A percentile compares a stretch with the other conserved stretches of the same genome.
These are phyloP conservation scores for Cricetomys ansorgei DNA, from an alignment of 2,113 vertebrate species.

Conservation along the genomic window DNA sequence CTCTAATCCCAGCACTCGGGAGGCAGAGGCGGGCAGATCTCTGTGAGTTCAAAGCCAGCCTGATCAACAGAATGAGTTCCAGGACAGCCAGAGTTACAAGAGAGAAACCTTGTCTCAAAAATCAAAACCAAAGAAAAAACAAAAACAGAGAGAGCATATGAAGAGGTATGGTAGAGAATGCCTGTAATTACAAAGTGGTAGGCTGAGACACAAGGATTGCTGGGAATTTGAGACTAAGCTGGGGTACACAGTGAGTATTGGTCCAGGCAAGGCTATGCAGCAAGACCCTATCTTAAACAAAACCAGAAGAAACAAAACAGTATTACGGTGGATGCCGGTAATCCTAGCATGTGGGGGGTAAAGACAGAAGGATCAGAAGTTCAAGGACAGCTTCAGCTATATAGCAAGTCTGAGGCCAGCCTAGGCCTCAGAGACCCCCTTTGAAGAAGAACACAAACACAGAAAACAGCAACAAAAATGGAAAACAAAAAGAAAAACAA, in stretches of 20 bases:
- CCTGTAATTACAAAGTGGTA: background rate
- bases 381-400: background rate
- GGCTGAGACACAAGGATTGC: background rate
- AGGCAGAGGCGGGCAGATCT: too few relatives aligned
- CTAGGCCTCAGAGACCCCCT: background rate
- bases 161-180: background rate
- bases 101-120: too few relatives aligned
- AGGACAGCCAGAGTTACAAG: too few relatives aligned
- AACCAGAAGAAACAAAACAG: background rate
- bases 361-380: background rate
- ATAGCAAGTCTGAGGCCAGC: background rate
- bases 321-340: background rate
- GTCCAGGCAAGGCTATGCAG: background rate
- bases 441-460: background rate
- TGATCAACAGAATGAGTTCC: too few relatives aligned
- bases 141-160: accelerated
- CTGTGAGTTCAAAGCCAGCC: too few relatives aligned
- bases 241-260: background rate
- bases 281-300: background rate
- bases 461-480: background rate
- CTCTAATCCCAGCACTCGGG: too few relatives aligned
- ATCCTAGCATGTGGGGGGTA: background rate
- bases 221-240: background rate
- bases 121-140: too few relatives aligned
- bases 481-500: background rate